Percentiles rank a stretch among this genome's conserved stretches.
Evolutionary conservation across 2,888 invertebrate genomes (phyloP).

Genomic region (Polyommatus icarus): DNA sequence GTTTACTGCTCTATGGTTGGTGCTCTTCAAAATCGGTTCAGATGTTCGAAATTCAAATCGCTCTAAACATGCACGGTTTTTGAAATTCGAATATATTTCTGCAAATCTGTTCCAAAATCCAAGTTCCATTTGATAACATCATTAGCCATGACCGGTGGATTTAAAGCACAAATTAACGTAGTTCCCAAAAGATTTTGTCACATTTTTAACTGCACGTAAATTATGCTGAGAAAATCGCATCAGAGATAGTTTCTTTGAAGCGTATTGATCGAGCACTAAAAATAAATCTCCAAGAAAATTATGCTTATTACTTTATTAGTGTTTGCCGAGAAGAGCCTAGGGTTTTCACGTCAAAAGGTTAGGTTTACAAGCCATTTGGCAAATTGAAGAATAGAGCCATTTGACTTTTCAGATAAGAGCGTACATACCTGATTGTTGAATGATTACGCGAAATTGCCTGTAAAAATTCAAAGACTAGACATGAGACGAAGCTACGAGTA

Average conservation of each 20-base stretch:
- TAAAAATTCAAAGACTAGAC: not conserved
- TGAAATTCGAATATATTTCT: not conserved
- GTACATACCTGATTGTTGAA: not conserved
- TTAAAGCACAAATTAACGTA: not conserved
- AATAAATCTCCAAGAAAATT: constrained; percentile 1
- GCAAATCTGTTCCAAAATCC: not conserved
- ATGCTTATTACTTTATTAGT: constrained; percentile 10
- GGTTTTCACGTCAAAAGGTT: constrained; percentile 4
- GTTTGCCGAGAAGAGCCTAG: not conserved
- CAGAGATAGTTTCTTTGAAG: not conserved
- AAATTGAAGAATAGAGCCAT: not conserved
- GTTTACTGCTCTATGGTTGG: too few species aligned
- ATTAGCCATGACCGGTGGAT: not conserved
- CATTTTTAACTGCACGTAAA: not conserved
- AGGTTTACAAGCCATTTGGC: not conserved
- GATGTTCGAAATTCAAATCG: not conserved
- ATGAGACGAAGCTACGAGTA: not conserved
- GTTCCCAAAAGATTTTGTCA: not conserved
- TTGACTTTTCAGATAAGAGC: not conserved
- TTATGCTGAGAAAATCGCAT: not conserved
- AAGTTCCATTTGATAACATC: not conserved
- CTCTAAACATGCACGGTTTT: not conserved
- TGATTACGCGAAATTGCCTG: not conserved
- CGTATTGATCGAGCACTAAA: not conserved
- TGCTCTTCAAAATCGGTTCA: too few species aligned